Evolutionary conservation across 1,140 invertebrate species (phyloP).

Genomic region (Polypedilum pembai): DNA sequence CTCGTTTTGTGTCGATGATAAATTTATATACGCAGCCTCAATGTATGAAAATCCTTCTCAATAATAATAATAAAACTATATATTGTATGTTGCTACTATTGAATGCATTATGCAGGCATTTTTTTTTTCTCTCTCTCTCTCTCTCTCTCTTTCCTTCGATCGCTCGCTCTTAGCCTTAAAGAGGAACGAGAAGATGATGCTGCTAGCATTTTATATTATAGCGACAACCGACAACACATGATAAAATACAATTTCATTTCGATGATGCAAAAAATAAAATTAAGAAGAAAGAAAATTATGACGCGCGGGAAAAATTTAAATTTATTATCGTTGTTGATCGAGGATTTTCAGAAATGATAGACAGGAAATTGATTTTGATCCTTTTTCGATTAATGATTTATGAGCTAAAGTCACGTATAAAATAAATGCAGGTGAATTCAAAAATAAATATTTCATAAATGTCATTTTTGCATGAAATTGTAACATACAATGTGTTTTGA

Average conservation of each 20-base stretch:
- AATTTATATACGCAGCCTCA: not conserved
- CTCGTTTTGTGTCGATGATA: conserved; percentile 26
- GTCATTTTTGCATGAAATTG: not conserved
- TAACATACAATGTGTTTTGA: not conserved
- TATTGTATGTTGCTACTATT: not conserved
- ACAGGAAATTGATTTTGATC: not conserved
- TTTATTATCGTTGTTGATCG: not conserved
- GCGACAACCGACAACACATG: conserved; percentile 28
- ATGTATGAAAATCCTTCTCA: conserved; percentile 4
- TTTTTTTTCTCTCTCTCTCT: not conserved
- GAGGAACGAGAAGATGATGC: conserved; percentile 6
- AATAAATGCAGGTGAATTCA: not conserved
- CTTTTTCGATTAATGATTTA: conserved; percentile 4
- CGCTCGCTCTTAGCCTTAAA: not conserved
- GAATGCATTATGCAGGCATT: not conserved
- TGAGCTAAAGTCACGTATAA: not conserved
- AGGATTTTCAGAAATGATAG: not conserved
- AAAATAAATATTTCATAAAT: conserved; percentile 7
- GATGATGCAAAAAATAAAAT: not conserved
- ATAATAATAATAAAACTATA: not conserved
- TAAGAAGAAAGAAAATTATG: not conserved
- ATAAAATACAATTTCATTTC: conserved; percentile 25
- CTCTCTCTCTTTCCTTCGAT: too few relatives aligned
- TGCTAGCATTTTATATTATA: conserved; percentile 21
- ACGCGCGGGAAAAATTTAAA: not conserved